Percentiles rank a stretch among this genome's conserved stretches.
These are phyloP conservation scores for Eupeodes corollae DNA, from an alignment of 1,140 invertebrate genomes.

Conservation along the genomic window DNA sequence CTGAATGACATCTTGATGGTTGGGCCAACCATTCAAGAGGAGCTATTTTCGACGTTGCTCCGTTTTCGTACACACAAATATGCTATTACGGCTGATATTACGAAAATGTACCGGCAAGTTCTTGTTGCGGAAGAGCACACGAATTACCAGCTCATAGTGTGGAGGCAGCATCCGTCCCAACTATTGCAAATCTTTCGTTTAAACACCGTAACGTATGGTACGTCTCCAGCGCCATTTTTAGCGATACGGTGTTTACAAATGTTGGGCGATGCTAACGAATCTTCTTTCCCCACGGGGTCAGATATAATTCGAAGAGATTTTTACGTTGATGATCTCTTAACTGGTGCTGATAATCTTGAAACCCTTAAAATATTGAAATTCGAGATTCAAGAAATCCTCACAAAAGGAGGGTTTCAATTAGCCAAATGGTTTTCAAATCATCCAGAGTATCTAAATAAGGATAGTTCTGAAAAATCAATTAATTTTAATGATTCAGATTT, in stretches of 20 bases:
- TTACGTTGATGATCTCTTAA: slow-evolving; percentile 37
- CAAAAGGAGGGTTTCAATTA: slow-evolving; percentile 12
- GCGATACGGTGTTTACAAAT: slow-evolving; percentile 24
- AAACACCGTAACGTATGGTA: slow-evolving; percentile 27
- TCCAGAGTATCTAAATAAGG: slow-evolving; percentile 6
- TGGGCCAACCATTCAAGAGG: slow-evolving; percentile 8
- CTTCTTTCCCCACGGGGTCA: slow-evolving; percentile 13
- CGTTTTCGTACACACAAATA: slow-evolving; percentile 27
- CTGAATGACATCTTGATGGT: slow-evolving; percentile 10
- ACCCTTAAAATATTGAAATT: slow-evolving; percentile 6
- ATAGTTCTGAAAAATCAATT: slow-evolving; percentile 6
- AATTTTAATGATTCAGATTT: slow-evolving; percentile 14
- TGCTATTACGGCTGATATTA: slow-evolving; percentile 13
- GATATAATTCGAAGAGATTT: slow-evolving; percentile 16
- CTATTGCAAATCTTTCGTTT: slow-evolving; percentile 7
- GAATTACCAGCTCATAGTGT: slow-evolving; percentile 31
- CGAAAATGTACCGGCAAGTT: slow-evolving; percentile 30
- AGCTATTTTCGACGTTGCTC: slow-evolving; percentile 24
- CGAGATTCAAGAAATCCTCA: too few relatives aligned
- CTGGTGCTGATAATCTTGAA: slow-evolving; percentile 17
- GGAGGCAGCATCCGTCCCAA: slow-evolving; percentile 15
- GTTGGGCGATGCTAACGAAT: slow-evolving; percentile 14
- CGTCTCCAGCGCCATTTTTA: slow-evolving; percentile 22
- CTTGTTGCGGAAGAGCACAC: slow-evolving; percentile 9
- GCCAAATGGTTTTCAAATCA: slow-evolving; percentile 21